Conservation (phyloP, 2,888 invertebrate genomes). For the Scelioninae gen. 1 region DNA sequence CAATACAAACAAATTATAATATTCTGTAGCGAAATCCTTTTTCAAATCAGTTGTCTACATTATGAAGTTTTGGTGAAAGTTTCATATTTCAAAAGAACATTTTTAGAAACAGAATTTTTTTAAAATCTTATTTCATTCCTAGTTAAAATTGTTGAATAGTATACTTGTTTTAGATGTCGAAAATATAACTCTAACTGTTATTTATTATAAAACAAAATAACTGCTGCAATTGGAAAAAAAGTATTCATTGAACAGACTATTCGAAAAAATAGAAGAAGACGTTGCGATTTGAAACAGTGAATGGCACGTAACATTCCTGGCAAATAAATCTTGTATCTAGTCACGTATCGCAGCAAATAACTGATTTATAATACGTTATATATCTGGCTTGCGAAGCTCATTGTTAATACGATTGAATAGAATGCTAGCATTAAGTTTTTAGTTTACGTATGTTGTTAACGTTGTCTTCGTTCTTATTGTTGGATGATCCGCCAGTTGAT, state of each 20-base stretch:
- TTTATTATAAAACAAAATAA: not conserved
- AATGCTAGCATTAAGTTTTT: constrained; percentile 50
- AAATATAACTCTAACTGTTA: not conserved
- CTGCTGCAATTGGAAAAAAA: constrained; percentile 1
- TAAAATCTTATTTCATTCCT: too few species aligned
- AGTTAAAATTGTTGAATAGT: too few species aligned
- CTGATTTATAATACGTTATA: constrained; percentile 36
- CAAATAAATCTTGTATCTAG: constrained; percentile 23
- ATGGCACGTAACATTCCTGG: constrained; percentile 23
- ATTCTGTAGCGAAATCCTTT: too few species aligned
- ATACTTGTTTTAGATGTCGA: too few species aligned
- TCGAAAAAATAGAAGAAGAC: not conserved
- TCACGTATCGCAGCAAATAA: constrained; percentile 31
- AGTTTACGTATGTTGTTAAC: constrained; percentile 46
- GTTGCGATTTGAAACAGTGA: constrained; percentile 10
- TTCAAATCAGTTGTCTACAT: too few species aligned
- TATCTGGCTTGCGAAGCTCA: constrained; percentile 42
- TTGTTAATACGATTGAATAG: constrained; percentile 41
- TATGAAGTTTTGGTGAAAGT: too few species aligned
- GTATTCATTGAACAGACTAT: not conserved
- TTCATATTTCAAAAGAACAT: too few species aligned
- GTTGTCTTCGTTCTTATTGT: constrained; percentile 33
- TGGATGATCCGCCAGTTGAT: constrained; percentile 25
- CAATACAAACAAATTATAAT: too few species aligned
- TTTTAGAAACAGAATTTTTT: too few species aligned